These are phyloP conservation scores for Trichonephila inaurata DNA, from an alignment of 1,140 invertebrate species.

Conservation along the genomic window DNA sequence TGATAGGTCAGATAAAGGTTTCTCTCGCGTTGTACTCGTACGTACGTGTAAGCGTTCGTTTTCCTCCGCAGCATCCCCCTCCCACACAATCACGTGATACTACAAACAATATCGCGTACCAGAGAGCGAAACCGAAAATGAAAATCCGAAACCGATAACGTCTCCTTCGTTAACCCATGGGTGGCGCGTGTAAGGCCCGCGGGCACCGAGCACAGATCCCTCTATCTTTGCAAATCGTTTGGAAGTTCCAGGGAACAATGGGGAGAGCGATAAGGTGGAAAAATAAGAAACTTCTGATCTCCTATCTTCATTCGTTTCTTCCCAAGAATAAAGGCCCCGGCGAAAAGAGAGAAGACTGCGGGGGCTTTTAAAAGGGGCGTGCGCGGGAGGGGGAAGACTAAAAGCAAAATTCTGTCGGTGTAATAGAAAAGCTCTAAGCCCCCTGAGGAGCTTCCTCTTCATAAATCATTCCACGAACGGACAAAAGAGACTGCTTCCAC, in stretches of 20 bases:
- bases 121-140: not conserved
- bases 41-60: not conserved
- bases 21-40: not conserved
- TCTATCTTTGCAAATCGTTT: constrained; percentile 20
- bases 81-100: not conserved
- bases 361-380: constrained; percentile 44
- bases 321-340: not conserved
- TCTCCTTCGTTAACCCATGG: constrained; percentile 1
- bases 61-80: not conserved
- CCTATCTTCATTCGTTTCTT: constrained; percentile 45
- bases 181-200: not conserved
- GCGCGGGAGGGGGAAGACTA: not conserved
- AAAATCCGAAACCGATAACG: not conserved
- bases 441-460: constrained; percentile 52
- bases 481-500: constrained; percentile 22
- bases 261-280: constrained; percentile 19
- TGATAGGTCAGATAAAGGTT: not conserved
- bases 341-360: not conserved
- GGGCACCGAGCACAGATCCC: not conserved
- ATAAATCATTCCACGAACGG: constrained; percentile 58
- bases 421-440: constrained; percentile 54
- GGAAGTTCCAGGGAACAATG: constrained; percentile 32
- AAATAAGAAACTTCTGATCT: constrained; percentile 32
- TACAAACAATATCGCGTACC: not conserved
- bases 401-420: constrained; percentile 57